Evolutionary conservation across 2,113 vertebrate species (phyloP).

Genomic region (Abramis brama): DNA sequence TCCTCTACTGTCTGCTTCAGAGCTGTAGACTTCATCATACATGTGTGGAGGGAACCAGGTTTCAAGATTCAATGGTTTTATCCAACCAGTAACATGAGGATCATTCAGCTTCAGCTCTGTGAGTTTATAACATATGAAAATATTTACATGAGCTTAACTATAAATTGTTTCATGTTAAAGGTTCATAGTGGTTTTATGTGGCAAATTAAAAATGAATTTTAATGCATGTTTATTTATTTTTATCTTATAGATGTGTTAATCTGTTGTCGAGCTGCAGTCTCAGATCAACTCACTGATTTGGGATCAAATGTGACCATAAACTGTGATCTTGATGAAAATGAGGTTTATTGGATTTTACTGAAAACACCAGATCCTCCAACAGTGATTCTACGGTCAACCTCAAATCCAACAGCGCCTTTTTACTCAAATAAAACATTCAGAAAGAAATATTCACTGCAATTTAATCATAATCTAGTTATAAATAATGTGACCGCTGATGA

Average conservation of each 20-base stretch:
- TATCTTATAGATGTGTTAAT: background rate
- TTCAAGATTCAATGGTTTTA: background rate
- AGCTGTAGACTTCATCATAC: background rate
- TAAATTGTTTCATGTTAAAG: background rate
- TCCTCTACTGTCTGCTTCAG: background rate
- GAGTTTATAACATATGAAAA: background rate
- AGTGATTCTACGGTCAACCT: too few species aligned
- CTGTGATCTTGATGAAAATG: conserved; percentile 27
- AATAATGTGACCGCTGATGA: background rate
- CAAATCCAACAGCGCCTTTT: too few species aligned
- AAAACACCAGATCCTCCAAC: too few species aligned
- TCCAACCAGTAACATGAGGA: background rate
- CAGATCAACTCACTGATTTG: background rate
- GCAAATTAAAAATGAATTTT: too few species aligned
- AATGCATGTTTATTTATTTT: background rate
- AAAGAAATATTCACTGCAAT: too few species aligned
- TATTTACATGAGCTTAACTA: background rate
- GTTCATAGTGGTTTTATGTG: background rate
- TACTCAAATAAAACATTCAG: too few species aligned
- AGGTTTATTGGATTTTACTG: conserved; percentile 17
- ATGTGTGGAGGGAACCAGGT: background rate
- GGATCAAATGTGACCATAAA: conserved; percentile 20
- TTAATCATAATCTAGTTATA: too few species aligned
- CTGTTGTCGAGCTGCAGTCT: background rate
- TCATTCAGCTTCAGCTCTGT: conserved; percentile 6